These are phyloP conservation scores for Caenorhabditis doughertyi DNA, from an alignment of 2,888 invertebrate genomes.

Conservation along the genomic window DNA sequence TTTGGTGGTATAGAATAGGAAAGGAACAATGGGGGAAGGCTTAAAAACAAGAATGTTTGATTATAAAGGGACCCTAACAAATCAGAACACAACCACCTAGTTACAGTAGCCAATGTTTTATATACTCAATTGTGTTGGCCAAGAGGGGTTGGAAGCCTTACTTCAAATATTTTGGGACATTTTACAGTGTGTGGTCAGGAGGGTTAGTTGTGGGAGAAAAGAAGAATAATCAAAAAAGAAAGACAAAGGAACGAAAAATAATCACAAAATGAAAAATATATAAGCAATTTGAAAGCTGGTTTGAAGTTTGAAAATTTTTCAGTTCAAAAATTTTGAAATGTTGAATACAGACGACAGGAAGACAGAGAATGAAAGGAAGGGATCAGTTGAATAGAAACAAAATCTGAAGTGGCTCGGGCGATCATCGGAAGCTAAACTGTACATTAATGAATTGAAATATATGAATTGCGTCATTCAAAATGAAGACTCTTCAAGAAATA, in stretches of 20 bases:
- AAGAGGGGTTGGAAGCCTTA: constrained; percentile 14
- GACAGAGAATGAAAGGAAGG: not conserved
- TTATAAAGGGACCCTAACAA: constrained; percentile 28
- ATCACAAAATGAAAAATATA: constrained; percentile 27
- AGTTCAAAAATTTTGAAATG: constrained; percentile 15
- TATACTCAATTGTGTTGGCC: constrained; percentile 50
- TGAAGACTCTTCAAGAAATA: constrained; percentile 40
- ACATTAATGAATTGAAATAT: constrained; percentile 16
- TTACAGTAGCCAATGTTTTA: constrained; percentile 64
- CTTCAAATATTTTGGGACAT: constrained; percentile 33
- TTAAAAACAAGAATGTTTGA: constrained; percentile 61
- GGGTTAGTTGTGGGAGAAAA: constrained; percentile 25
- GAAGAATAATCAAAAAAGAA: constrained; percentile 29
- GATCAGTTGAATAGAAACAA: constrained; percentile 14
- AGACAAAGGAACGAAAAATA: constrained; percentile 31
- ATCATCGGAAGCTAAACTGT: constrained; percentile 46
- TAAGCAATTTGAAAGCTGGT: constrained; percentile 30
- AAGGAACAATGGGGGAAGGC: constrained; percentile 47
- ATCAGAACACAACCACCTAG: constrained; percentile 47
- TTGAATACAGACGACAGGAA: not conserved
- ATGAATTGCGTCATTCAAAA: constrained; percentile 52
- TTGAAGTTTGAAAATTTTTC: constrained; percentile 19
- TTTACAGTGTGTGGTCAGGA: constrained; percentile 49
- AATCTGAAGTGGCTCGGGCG: constrained; percentile 54
- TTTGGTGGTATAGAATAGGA: constrained; percentile 45